Evolutionary conservation across 2,797 vertebrate species (phyloP), one percentile per base, ranked within the genome.

Genomic region (Pogonophryne albipinna): DNA sequence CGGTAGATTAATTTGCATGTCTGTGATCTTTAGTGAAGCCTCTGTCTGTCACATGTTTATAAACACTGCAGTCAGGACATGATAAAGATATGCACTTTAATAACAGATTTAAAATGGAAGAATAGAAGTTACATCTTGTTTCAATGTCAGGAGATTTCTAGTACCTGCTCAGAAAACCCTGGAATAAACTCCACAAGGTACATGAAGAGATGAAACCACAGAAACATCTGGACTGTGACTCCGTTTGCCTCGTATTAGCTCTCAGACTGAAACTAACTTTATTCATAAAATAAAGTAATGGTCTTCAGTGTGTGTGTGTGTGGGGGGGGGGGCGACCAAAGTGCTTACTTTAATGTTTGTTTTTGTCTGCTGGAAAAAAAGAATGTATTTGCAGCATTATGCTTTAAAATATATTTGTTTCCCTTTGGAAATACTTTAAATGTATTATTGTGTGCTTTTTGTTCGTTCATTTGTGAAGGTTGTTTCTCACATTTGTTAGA

Each of bases 51-150:
- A 90, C 92, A 91, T 83, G 90, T 90, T 58, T 57, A 90, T 92
- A 90, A 89, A 90, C 65, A 58, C 87, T 91, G 90, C 89, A 80
- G 85, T 89, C 93, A 92, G 90, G 94, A 93, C 91, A 44, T 15
- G 93, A 64, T 59, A 76, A 91, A 86, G 71, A 95, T 90, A 93
- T 96, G 97, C 97, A 98, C 97, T 97, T 98, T 97, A 97, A 93
- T 94, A 66, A 73, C 50, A 34, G 60, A 41, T 60, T 55, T 46
- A 34, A 76, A 75, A 76, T 56, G 62, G 57, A 77, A 74, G 61
- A 79, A 50, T 78, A 87, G 14, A 85, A 77, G 85, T 92, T 76
- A 78, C 83, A 67, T 71, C 64, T 63, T 61, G 46, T 91, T 81
- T 87, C 19, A 66, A 56, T 85, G 83, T 91, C 51, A 41, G 41